These are phyloP conservation scores for Kryptolebias marmoratus DNA, from an alignment of 2,113 vertebrate species.

Conservation along the genomic window DNA sequence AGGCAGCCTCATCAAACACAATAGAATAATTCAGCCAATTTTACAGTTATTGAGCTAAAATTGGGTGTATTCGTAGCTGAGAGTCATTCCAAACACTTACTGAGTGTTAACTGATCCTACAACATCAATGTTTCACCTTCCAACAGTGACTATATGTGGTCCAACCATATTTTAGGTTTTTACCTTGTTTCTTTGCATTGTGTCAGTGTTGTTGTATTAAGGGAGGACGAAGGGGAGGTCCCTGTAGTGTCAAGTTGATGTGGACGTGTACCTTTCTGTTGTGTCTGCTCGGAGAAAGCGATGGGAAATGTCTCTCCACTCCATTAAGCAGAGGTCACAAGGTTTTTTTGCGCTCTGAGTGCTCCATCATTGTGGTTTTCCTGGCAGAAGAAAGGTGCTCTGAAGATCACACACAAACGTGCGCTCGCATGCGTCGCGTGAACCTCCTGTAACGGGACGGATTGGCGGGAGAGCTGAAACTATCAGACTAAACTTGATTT, in stretches of 20 bases:
- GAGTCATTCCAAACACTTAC: not conserved
- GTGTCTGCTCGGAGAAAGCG: constrained; percentile 31
- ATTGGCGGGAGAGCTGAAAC: not conserved
- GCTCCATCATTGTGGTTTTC: constrained; percentile 69
- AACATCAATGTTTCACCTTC: not conserved
- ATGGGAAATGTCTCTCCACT: constrained; percentile 69
- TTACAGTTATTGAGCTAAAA: not conserved
- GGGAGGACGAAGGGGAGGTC: constrained; percentile 4
- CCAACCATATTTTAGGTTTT: not conserved
- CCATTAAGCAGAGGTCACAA: constrained; percentile 72
- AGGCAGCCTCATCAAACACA: too few species aligned
- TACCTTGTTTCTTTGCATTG: not conserved
- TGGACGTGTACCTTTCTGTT: constrained; percentile 33
- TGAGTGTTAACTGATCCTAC: not conserved
- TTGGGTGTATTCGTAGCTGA: not conserved
- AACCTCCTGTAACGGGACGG: constrained; percentile 2
- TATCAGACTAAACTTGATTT: not conserved
- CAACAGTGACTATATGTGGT: too few species aligned
- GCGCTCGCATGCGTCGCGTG: not conserved
- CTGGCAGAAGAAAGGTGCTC: constrained; percentile 66
- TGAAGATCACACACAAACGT: constrained; percentile 56
- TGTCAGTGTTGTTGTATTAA: not conserved
- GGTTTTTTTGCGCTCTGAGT: constrained; percentile 48
- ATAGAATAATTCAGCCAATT: not conserved
- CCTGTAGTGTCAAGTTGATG: constrained; percentile 15